Base-by-base conservation (phyloP, 2,797 vertebrate genomes). In the Lophius americanus region DNA sequence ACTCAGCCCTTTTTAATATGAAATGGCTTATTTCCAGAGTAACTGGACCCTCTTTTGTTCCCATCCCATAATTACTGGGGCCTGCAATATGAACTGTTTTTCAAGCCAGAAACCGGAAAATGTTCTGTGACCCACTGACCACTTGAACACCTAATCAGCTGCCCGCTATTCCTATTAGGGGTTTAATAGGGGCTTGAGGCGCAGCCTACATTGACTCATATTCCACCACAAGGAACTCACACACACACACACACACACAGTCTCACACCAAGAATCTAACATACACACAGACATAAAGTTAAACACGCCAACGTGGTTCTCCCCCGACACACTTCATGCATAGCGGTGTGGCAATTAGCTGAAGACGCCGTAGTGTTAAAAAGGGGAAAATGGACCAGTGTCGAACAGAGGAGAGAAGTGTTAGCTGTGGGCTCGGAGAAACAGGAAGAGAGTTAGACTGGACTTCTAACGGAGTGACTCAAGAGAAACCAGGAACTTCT, bases 121-220 rank as follows among this genome's bases (percentile, higher is more conserved):
- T 62, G 64, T 50, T 63, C 66, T 54, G 14, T 68, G 74, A 87
- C 87, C 83, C 79, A 72, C 70, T 89, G 89, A 90, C 88, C 57
- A n/a, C 81, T 56, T 32, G 57, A 74, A 75, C 73, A 85, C 82
- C 88, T 88, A 89, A 92, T 88, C 83, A 89, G 71, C 68, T 79
- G 68, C 71, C 71, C 51, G 51, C 75, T 87, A 82, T 69, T 87
- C 64, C 68, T 85, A 90, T 90, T 88, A 85, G 70, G 66, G 59
- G 72, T 87, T 90, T 65, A 87, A 88, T 53, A 75, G 68, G 72
- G 70, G 72, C 75, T 74, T 57, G 61, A 76, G 69, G 66, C 81
- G 60, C 67, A 80, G 76, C 81, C 76, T 83, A 65, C 75, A 86
- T 83, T 85, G 83, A 89, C 82, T 78, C 54, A 68, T 23, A 36